Evolutionary conservation across 2,888 invertebrate species (phyloP), one percentile per base, ranked within the genome.

Genomic region (Lithophane socia): DNA sequence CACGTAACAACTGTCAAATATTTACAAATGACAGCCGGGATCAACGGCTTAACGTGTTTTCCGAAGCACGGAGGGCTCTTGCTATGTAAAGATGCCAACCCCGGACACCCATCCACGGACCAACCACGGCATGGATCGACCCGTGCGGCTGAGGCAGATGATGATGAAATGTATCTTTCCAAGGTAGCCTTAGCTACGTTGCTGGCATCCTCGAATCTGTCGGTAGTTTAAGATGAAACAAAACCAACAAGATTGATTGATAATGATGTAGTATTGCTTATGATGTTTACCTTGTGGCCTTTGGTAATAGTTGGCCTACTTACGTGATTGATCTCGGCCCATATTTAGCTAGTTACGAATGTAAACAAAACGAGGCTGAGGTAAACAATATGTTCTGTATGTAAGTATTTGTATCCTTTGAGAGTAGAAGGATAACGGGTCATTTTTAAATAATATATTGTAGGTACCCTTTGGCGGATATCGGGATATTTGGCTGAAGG

Each of bases 161-260:
- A 29, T 29, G 29, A 29, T 29, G n/a, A 56, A 29, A 65, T 49
- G 3, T 37, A 21, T 16, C 4, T 42, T 16, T 16, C 4, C 8
- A 29, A 61, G 13, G 13, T 21, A 64, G 52, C 44, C 7, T 61
- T n/a, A 24, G 29, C 13, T 76, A 42, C 29, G n/a, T 10, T 37
- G 21, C 21, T 18, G 21, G 21, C 9, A 63, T 60, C 42, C 29
- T 4, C 29, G 8, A 16, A 9, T n/a, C 21, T 29, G 16, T 68
- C 18, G 54, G 64, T 68, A 29, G 47, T 64, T 37, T 9, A 42
- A 42, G 58, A 68, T 44, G 63, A 49, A 80, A 56, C 24, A 56
- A 75, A 68, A 29, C 65, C 44, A 52, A 60, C 29, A 12, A 47
- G n/a, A 47, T 54, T 80, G 80, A 82, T 82, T 65, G 82, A 82